phyloP scores from a whole-genome alignment of 2,113 vertebrate genomes.

The Corydoras maculifer region DNA sequence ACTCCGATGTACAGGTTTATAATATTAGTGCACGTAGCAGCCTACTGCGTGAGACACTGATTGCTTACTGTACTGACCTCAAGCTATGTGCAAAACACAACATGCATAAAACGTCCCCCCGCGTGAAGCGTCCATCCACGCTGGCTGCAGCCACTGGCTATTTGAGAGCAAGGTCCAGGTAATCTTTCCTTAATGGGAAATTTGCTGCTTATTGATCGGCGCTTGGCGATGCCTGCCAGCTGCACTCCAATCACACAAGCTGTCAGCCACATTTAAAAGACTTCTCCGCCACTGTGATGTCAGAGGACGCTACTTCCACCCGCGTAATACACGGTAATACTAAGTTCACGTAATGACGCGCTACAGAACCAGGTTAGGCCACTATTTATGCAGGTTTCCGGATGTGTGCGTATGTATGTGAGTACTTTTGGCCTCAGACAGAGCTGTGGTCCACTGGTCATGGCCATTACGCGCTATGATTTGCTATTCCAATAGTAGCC shows the following conservation, averaged over 20 bases:
- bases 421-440: constrained; percentile 30
- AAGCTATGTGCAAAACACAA: constrained; percentile 15
- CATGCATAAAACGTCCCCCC: constrained; percentile 29
- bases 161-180: constrained; percentile 82
- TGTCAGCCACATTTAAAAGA: constrained; percentile 76
- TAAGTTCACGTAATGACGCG: too few relatives aligned
- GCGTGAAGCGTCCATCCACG: constrained; percentile 53
- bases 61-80: constrained; percentile 15
- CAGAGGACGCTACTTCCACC: too few relatives aligned
- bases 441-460: constrained; percentile 59
- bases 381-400: not conserved
- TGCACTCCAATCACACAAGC: constrained; percentile 85
- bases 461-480: constrained; percentile 64
- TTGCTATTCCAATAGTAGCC: constrained; percentile 57
- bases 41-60: constrained; percentile 17
- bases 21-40: too few relatives aligned
- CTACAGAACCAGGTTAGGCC: too few relatives aligned
- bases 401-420: constrained; percentile 4
- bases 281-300: too few relatives aligned
- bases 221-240: constrained; percentile 86
- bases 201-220: constrained; percentile 97
- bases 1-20: too few relatives aligned
- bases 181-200: constrained; percentile 96
- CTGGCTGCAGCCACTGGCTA: constrained; percentile 77
- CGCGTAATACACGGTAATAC: too few relatives aligned